These are phyloP conservation scores for Sipha flava DNA, from an alignment of 1,140 invertebrate genomes.

Conservation along the genomic window DNA sequence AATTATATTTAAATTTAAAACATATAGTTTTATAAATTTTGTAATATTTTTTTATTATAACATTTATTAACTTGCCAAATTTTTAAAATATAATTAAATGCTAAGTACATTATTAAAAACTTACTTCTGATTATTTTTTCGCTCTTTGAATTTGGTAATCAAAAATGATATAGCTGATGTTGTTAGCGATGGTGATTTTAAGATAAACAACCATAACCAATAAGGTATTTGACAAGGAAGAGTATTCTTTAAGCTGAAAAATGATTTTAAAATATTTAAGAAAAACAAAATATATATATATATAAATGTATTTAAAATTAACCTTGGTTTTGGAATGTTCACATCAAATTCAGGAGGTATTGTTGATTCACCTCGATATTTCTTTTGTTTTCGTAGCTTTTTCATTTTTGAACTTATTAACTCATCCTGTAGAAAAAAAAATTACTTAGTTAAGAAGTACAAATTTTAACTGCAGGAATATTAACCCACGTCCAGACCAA, in stretches of 20 bases:
- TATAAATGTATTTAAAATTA: conserved; percentile 38
- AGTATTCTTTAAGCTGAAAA: conserved; percentile 58
- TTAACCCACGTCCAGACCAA: too few relatives aligned
- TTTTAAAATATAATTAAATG: too few relatives aligned
- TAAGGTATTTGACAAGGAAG: conserved; percentile 72
- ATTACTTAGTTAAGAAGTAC: too few relatives aligned
- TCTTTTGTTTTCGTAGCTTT: conserved; percentile 59
- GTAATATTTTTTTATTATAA: too few relatives aligned
- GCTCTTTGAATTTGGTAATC: conserved; percentile 9
- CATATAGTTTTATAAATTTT: too few relatives aligned
- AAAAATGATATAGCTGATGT: conserved; percentile 20
- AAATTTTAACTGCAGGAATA: too few relatives aligned
- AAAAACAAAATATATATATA: not conserved
- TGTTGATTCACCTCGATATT: conserved; percentile 50
- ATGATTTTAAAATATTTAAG: not conserved
- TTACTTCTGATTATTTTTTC: conserved; percentile 1
- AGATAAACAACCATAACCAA: conserved; percentile 53
- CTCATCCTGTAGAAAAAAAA: conserved; percentile 54
- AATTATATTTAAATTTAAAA: too few relatives aligned
- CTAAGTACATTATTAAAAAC: not conserved
- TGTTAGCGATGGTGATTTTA: conserved; percentile 47
- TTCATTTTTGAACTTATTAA: conserved; percentile 61
- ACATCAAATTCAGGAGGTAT: conserved; percentile 58
- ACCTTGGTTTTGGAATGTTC: conserved; percentile 62
- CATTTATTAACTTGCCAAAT: too few relatives aligned